phyloP scores from a whole-genome alignment of 2,113 vertebrate genomes.

The Calonectris borealis region DNA sequence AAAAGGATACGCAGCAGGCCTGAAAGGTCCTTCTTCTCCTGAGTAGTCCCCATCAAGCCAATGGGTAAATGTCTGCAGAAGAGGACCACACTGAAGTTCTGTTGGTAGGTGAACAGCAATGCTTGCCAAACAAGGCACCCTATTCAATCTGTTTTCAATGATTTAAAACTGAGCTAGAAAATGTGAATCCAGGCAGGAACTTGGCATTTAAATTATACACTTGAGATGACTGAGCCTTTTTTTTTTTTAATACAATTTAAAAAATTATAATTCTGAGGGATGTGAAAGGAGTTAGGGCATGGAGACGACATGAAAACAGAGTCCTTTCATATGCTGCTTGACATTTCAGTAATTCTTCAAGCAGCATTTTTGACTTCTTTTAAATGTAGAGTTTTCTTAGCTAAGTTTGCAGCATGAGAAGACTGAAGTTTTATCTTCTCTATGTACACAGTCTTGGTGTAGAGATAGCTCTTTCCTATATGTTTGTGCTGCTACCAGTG shows the following conservation, averaged over 20 bases:
- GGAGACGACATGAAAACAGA: not conserved
- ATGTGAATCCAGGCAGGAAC: not conserved
- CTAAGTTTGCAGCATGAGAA: not conserved
- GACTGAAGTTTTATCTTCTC: not conserved
- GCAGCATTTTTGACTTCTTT: not conserved
- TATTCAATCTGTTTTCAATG: not conserved
- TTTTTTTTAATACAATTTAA: not conserved
- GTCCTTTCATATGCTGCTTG: constrained; percentile 3
- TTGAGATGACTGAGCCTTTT: not conserved
- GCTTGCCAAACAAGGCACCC: not conserved
- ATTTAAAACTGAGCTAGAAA: not conserved
- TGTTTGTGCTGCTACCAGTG: not conserved
- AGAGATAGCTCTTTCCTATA: not conserved
- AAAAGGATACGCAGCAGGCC: not conserved
- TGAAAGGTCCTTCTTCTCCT: not conserved
- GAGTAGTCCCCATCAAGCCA: not conserved
- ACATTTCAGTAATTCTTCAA: not conserved
- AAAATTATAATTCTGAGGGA: not conserved
- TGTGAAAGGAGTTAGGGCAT: not conserved
- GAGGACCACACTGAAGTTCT: not conserved
- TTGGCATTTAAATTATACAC: not conserved
- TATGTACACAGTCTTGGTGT: not conserved
- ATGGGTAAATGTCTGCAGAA: not conserved
- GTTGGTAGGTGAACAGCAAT: not conserved
- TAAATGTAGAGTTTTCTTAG: not conserved